Percentiles rank a stretch among this genome's conserved stretches.
Evolutionary conservation across 2,113 vertebrate species (phyloP).

Genomic region (Zosterops hypoxanthus): DNA sequence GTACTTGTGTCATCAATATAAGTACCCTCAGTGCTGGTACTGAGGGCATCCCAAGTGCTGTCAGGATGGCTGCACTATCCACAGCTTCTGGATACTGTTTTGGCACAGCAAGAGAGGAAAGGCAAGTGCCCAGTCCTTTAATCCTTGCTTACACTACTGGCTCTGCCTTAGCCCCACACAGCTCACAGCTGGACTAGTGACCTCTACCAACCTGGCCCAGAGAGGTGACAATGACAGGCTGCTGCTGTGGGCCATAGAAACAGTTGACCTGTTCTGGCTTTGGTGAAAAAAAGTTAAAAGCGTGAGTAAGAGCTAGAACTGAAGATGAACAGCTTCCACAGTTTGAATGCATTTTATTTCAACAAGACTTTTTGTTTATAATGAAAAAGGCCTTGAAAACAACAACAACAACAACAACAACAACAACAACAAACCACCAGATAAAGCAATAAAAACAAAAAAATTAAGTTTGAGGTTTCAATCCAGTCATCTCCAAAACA

Average conservation of each 20-base stretch:
- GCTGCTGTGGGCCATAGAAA: background rate
- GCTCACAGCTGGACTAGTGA: rapidly evolving
- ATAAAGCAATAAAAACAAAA: background rate
- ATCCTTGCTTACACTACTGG: too few relatives aligned
- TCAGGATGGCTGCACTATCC: background rate
- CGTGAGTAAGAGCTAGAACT: background rate
- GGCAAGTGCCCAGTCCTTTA: background rate
- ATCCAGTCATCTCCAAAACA: background rate
- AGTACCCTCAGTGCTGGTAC: background rate
- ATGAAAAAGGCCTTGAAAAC: background rate
- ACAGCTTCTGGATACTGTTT: background rate
- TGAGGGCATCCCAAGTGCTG: background rate
- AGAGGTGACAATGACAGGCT: background rate
- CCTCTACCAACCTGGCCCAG: background rate
- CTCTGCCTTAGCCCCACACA: background rate
- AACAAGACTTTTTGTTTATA: background rate
- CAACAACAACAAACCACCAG: too few relatives aligned
- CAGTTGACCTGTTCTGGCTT: background rate
- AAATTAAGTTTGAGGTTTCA: background rate
- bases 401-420: too few relatives aligned
- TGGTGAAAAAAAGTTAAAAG: background rate
- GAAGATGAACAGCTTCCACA: background rate
- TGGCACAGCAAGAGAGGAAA: background rate
- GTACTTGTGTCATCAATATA: background rate
- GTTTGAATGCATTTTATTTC: background rate